Base-by-base conservation (phyloP, 2,888 invertebrate species). In the Troides aeacus region DNA sequence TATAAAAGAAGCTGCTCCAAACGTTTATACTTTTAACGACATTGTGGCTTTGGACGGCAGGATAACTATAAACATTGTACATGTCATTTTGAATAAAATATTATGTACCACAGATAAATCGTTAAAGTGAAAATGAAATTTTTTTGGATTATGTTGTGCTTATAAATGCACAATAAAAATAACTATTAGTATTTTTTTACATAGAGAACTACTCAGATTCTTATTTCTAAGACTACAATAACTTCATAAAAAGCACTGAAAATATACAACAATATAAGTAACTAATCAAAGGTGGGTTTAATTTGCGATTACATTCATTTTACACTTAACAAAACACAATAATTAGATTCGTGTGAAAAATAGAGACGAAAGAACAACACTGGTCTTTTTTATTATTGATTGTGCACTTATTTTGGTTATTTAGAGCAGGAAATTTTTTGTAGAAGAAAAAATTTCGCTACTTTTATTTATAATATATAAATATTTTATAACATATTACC, bases 261-360 rank as follows among this genome's bases (percentile, higher is more conserved):
- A 65, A 68, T 70, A 66, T 66, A 70, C 64, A 73, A 73, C 60
- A 64, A 66, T 72, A 70, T 73, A 72, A 72, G 69, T 72, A 39
- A 72, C 63, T 71, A 72, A 67, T 69, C 63, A 72, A 69, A 72
- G 73, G 73, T 73, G 73, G 73, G 72, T 50, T 70, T 59, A 63
- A 53, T 70, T 70, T 67, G n/a, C 63, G 57, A 70, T 67, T 23
- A 61, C 24, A 63, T 64, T 62, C 58, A 69, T 50, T 65, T 70
- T 62, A 69, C 46, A 18, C 50, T 17, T 18, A 17, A 50, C 50
- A 17, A 50, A 50, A 50, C 17, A 50, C 17, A 39, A 7, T 8
- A 15, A 15, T 17, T 17, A 50, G 17, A 17, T 18, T 17, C 18
- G 50, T 50, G 18, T 50, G 50, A 50, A 50, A 17, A 50, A 50